A percentile compares a stretch with the other conserved stretches of the same genome.
Conservation (phyloP, 2,888 invertebrate genomes). For the Acanthococcus lagerstroemiae region DNA sequence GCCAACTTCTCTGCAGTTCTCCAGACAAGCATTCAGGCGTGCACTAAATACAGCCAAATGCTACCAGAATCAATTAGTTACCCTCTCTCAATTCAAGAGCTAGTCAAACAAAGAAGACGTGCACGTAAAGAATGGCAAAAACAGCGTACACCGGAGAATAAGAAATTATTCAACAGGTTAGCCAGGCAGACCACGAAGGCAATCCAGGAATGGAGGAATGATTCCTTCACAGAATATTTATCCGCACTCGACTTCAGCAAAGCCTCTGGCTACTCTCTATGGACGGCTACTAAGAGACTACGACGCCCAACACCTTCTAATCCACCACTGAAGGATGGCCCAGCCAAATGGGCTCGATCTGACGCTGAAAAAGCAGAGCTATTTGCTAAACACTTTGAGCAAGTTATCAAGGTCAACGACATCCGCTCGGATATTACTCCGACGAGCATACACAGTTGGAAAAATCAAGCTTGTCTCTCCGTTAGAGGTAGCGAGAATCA, state of each 20-base stretch:
- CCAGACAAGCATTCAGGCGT: background rate
- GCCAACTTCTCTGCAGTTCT: background rate
- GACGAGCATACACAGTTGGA: background rate
- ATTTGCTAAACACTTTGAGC: slow-evolving; percentile 7
- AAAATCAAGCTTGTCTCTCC: background rate
- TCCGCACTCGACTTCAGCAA: background rate
- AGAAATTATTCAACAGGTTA: background rate
- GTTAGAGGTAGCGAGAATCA: background rate
- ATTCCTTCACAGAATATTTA: background rate
- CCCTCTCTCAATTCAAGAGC: background rate
- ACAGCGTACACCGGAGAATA: background rate
- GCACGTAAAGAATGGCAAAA: background rate
- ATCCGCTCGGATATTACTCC: background rate
- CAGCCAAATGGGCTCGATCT: background rate
- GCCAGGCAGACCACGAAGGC: background rate
- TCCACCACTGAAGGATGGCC: background rate
- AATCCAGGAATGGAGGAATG: background rate
- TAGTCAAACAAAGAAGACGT: background rate
- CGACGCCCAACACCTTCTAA: background rate
- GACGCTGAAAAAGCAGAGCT: slow-evolving; percentile 12
- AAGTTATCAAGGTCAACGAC: background rate
- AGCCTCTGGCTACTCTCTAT: slow-evolving; percentile 11
- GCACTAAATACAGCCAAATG: background rate
- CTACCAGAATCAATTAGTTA: background rate
- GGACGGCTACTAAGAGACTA: background rate